Percentiles rank a stretch among this genome's conserved stretches.
Evolutionary conservation across 1,140 invertebrate genomes (phyloP).

Genomic region (Drosophila ercepeae): DNA sequence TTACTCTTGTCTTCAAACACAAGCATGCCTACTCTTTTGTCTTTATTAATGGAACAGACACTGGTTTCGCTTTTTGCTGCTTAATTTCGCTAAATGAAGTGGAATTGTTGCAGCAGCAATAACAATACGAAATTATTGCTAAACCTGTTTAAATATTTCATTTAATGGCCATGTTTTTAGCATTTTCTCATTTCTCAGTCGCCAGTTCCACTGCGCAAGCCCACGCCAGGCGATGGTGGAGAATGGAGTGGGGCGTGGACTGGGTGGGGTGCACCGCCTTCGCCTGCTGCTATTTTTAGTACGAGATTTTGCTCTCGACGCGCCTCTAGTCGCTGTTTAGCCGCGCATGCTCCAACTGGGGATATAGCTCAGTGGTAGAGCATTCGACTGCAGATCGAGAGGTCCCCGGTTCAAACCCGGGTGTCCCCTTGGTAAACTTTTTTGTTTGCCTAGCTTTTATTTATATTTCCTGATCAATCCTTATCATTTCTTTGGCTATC

Average conservation of each 20-base stretch:
- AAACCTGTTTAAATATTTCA: constrained; percentile 74
- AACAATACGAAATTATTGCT: constrained; percentile 64
- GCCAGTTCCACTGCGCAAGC: constrained; percentile 55
- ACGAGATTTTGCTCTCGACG: background rate
- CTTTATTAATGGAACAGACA: constrained; percentile 55
- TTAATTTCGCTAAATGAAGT: constrained; percentile 55
- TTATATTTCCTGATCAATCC: background rate
- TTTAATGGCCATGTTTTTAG: constrained; percentile 42
- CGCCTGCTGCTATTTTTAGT: constrained; percentile 19
- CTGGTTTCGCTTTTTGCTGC: constrained; percentile 44
- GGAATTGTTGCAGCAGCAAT: constrained; percentile 54
- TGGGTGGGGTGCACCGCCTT: background rate
- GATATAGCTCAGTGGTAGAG: constrained; percentile 92
- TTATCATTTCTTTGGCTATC: constrained; percentile 2
- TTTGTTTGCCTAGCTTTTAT: background rate
- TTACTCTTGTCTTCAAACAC: background rate
- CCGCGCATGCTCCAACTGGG: constrained; percentile 31
- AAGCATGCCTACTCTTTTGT: constrained; percentile 40
- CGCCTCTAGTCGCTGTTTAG: constrained; percentile 29
- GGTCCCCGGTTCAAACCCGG: constrained; percentile 95
- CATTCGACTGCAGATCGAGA: constrained; percentile 97
- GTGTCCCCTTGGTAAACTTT: constrained; percentile 40
- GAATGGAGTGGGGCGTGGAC: background rate
- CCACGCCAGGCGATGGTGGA: constrained; percentile 23
- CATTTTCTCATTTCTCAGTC: constrained; percentile 43